phyloP scores from a whole-genome alignment of 2,113 vertebrate genomes.

The Herpetotheres cachinnans region DNA sequence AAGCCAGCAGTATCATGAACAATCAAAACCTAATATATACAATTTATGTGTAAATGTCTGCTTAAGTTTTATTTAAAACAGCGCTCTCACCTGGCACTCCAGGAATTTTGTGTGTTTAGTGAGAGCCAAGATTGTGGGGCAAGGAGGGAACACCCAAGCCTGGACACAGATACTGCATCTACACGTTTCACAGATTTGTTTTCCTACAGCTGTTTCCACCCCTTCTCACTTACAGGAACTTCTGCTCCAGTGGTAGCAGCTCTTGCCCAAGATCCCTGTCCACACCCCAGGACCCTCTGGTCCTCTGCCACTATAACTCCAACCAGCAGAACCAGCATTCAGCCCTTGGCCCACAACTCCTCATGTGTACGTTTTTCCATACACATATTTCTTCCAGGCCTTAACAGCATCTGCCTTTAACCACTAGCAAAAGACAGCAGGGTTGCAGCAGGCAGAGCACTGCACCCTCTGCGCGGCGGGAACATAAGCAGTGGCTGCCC shows the following conservation, averaged over 20 bases:
- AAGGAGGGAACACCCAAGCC: neutral
- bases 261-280: neutral
- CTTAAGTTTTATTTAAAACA: neutral
- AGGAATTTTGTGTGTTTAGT: neutral
- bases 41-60: neutral
- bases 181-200: neutral
- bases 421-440: neutral
- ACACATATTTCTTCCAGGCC: rapidly evolving
- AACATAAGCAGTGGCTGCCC: neutral
- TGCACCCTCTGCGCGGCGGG: rapidly evolving
- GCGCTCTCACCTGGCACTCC: neutral
- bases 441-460: neutral
- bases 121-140: neutral
- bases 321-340: neutral
- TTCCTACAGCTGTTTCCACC: neutral
- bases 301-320: neutral
- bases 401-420: neutral
- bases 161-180: neutral
- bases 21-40: neutral
- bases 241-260: neutral
- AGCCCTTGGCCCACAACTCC: neutral
- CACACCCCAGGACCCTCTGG: neutral
- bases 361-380: rapidly evolving
- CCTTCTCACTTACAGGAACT: neutral
- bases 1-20: neutral